Conservation (phyloP, 2,797 vertebrate species). For the Heterohyrax brucei region DNA sequence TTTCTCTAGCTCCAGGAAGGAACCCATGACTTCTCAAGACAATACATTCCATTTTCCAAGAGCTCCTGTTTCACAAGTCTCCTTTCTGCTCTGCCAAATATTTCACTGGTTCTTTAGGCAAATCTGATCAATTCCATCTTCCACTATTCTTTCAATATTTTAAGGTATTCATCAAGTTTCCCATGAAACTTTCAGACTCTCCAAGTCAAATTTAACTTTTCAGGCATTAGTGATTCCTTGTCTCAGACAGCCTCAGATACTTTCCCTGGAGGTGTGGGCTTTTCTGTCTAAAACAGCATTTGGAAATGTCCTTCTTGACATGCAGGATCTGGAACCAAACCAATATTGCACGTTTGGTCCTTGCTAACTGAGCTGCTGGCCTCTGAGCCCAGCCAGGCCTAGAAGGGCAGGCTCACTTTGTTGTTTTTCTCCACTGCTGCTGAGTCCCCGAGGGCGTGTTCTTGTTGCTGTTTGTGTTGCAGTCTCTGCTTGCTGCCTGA, state of each 20-base stretch:
- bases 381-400: neutral
- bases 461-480: neutral
- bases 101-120: constrained; percentile 15
- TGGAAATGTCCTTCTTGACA: neutral
- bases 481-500: neutral
- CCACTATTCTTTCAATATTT: constrained; percentile 1
- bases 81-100: neutral
- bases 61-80: neutral
- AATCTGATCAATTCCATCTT: neutral
- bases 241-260: neutral
- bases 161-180: neutral
- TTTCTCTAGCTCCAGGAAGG: neutral
- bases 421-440: neutral
- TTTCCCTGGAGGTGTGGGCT: neutral
- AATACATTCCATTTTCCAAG: neutral
- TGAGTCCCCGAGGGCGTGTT: neutral
- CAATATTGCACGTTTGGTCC: neutral
- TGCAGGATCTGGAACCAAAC: neutral
- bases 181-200: neutral
- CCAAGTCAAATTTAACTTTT: constrained; percentile 8
- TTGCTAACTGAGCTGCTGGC: neutral
- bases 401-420: neutral
- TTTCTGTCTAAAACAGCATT: neutral
- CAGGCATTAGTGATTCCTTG: neutral
- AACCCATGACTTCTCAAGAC: neutral